Evolutionary conservation across 2,797 vertebrate species (phyloP).

Genomic region (Sphenodon punctatus): DNA sequence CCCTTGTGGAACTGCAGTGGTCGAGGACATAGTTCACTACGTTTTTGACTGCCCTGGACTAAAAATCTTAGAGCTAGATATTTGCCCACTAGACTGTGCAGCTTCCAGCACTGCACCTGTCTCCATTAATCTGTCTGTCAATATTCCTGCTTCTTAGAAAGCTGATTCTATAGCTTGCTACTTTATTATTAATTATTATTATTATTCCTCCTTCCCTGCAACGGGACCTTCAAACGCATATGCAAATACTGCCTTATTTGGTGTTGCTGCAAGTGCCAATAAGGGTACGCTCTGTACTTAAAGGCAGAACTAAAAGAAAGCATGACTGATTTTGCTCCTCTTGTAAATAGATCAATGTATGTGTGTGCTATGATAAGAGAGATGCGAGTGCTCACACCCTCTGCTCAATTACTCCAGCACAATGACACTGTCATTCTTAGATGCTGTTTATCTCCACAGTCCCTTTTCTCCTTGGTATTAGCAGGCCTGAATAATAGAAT

Average conservation of each 20-base stretch:
- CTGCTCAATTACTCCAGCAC: background rate
- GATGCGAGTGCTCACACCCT: background rate
- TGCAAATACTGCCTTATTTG: constrained; percentile 8
- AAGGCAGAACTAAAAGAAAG: background rate
- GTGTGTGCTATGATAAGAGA: background rate
- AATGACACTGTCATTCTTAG: background rate
- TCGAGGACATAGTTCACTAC: too few relatives aligned
- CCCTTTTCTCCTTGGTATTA: background rate
- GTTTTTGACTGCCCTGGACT: too few relatives aligned
- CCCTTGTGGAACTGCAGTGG: too few relatives aligned
- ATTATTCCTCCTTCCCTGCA: background rate
- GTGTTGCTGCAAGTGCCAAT: background rate
- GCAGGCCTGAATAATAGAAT: too few relatives aligned
- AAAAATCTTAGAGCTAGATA: too few relatives aligned
- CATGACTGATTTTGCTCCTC: background rate
- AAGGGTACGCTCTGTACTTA: background rate
- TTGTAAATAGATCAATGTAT: background rate
- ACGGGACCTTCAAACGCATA: background rate
- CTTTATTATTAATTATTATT: too few relatives aligned
- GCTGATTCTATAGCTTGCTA: background rate
- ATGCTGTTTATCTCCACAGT: background rate
- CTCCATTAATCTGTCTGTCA: background rate
- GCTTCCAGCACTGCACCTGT: too few relatives aligned
- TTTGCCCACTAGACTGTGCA: too few relatives aligned
- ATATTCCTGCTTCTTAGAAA: background rate